Evolutionary conservation across 2,888 invertebrate genomes (phyloP).

Genomic region (Agriotes lineatus): DNA sequence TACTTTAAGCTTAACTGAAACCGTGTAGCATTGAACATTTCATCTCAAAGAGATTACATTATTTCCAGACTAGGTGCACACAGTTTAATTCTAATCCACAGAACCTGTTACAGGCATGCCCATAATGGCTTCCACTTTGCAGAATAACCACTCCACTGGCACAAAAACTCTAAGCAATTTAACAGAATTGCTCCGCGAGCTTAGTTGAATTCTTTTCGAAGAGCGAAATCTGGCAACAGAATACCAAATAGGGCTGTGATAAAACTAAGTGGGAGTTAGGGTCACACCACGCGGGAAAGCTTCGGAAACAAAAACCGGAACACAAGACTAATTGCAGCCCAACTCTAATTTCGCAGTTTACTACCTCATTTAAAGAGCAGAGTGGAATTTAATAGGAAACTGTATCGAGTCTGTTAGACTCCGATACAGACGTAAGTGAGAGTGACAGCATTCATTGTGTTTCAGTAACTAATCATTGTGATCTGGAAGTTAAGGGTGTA

Average conservation of each 20-base stretch:
- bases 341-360: not conserved
- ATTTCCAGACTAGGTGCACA: no score
- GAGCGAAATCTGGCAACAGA: not conserved
- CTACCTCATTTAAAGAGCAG: no score
- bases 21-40: no score
- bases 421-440: no score
- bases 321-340: not conserved
- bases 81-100: no score
- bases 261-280: not conserved
- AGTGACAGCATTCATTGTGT: no score
- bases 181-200: not conserved
- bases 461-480: no score
- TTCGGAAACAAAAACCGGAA: not conserved
- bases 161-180: not conserved
- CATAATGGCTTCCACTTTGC: not conserved
- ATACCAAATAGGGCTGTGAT: not conserved
- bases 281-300: slow-evolving; percentile 2
- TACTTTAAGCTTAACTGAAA: no score
- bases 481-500: no score
- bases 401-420: no score
- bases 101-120: not conserved
- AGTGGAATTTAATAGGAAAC: no score
- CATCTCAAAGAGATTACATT: no score
- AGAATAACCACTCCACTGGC: not conserved
- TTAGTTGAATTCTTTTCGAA: not conserved